Base-by-base conservation (phyloP, 2,113 vertebrate genomes). In the Alouatta palliata region DNA sequence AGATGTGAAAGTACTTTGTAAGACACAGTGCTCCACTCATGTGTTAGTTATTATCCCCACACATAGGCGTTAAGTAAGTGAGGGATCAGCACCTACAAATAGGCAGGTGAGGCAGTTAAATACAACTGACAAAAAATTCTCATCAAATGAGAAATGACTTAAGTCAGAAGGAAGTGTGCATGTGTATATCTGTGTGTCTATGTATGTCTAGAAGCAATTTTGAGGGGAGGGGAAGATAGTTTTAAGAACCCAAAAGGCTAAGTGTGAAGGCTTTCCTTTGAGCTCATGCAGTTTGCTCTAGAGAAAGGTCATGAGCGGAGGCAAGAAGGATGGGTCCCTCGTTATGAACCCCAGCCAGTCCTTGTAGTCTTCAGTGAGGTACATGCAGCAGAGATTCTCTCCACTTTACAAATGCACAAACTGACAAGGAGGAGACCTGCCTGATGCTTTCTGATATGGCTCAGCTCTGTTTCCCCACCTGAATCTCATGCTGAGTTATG, bases 271-370 rank as follows among this genome's bases (percentile, higher is more conserved):
- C 12, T 75, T 83, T 68, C 6, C 30, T 87, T 45, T 6, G 5
- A 40, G 75, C 1, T 56, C 2, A 2, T 17, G 47, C 86, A 6
- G 23, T 14, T 71, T 35, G 13, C 23, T 76, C 32, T 2, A 27
- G 76, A 54, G 30, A 85, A 76, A 80, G 2, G 1, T 2, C 17
- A 3, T 0, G 0, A 27, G 12, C 79, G 6, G n/a, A 82, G 21
- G 45, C 35, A 85, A 71, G 2, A n/a, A 58, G 45, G 20, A 21
- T 8, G 2, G 1, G 19, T 27, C 52, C 27, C 21, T 93, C 17
- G n/a, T 16, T 5, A 1, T 8, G 5, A 3, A 8, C 17, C 68
- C 21, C 40, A 4, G 4, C 0, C 12, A 45, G 8, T 23, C 30
- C 70, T 84, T 8, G 8, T 27, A 56, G 23, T 4, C 20, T 71